Percentiles rank a stretch among this genome's conserved stretches.
These are phyloP conservation scores for Bugulina stolonifera DNA, from an alignment of 2,888 invertebrate species.

Conservation along the genomic window DNA sequence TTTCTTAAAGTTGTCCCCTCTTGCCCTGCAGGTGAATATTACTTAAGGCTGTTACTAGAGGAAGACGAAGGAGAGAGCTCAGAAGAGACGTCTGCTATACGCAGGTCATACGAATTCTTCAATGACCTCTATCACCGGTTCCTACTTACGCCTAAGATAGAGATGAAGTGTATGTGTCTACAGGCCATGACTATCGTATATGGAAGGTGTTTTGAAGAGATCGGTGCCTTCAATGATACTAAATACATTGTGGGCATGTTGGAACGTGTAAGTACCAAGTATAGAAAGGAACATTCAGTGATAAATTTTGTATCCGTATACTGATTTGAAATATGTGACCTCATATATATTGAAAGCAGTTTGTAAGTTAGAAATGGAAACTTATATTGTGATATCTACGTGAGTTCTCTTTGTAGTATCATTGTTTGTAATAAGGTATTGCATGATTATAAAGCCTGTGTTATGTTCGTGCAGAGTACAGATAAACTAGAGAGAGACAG, in stretches of 20 bases:
- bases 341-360: too few species aligned
- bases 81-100: slow-evolving; percentile 62
- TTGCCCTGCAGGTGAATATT: slow-evolving; percentile 80
- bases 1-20: too few species aligned
- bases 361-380: too few species aligned
- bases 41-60: slow-evolving; percentile 84
- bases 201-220: slow-evolving; percentile 89
- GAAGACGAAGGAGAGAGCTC: slow-evolving; percentile 67
- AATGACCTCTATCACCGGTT: slow-evolving; percentile 97
- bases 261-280: slow-evolving; percentile 66
- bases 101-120: slow-evolving; percentile 94
- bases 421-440: too few species aligned
- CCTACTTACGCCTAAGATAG: slow-evolving; percentile 77
- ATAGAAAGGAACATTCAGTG: too few species aligned
- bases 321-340: too few species aligned
- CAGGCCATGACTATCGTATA: slow-evolving; percentile 98
- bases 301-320: background rate
- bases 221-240: slow-evolving; percentile 93
- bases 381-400: too few species aligned
- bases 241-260: slow-evolving; percentile 92
- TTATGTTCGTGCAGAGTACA: slow-evolving; percentile 68
- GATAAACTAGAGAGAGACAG: slow-evolving; percentile 87
- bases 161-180: slow-evolving; percentile 95
- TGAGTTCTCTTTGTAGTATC: too few species aligned
- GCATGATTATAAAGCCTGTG: too few species aligned